Conservation (phyloP, 2,113 vertebrate genomes). For the Protobothrops mucrosquamatus region DNA sequence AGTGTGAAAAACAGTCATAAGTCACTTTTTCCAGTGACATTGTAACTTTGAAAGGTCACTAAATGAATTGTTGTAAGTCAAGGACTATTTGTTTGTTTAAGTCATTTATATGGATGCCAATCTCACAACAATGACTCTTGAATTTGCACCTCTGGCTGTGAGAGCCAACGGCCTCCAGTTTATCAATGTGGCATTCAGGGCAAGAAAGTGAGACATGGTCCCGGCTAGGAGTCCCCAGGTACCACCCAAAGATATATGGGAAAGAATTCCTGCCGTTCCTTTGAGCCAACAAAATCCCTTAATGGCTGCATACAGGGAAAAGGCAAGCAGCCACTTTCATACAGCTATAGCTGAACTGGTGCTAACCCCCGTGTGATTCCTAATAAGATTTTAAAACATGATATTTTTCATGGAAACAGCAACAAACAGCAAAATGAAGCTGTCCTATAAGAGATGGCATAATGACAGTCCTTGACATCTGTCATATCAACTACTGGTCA, state of each 20-base stretch:
- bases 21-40: neutral
- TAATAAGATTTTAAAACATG: neutral
- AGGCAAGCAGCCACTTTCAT: neutral
- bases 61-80: neutral
- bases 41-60: neutral
- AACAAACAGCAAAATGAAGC: neutral
- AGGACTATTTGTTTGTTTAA: neutral
- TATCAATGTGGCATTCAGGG: neutral
- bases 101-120: neutral
- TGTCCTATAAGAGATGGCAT: neutral
- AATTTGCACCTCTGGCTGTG: neutral
- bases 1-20: neutral
- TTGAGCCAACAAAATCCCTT: neutral
- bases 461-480: neutral
- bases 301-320: neutral
- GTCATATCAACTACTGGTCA: neutral
- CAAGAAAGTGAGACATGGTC: neutral
- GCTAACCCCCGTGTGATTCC: neutral
- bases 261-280: neutral
- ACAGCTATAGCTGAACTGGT: neutral
- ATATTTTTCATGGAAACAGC: neutral
- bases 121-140: neutral
- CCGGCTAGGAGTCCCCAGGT: neutral
- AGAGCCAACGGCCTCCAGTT: neutral
- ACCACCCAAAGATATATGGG: neutral